Percentiles rank a stretch among this genome's conserved stretches.
phyloP scores from a whole-genome alignment of 1,140 invertebrate species.

The Drosophila elegans region DNA sequence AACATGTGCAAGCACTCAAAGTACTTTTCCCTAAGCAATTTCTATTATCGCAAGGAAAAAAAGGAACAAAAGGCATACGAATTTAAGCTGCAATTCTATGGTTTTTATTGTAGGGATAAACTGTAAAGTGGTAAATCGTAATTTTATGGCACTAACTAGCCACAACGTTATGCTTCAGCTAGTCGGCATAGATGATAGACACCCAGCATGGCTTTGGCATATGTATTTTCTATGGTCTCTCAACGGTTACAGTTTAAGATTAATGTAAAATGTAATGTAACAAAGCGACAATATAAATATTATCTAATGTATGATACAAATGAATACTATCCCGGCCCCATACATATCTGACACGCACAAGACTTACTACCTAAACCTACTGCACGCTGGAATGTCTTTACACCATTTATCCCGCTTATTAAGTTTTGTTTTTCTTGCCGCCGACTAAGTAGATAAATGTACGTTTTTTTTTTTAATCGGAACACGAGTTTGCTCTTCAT shows the following conservation, averaged over 20 bases:
- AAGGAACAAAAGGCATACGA: constrained; percentile 63
- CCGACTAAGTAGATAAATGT: constrained; percentile 32
- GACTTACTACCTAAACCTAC: constrained; percentile 45
- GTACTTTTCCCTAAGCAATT: constrained; percentile 62
- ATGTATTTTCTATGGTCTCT: constrained; percentile 73
- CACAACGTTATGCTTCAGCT: constrained; percentile 67
- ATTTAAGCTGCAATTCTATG: constrained; percentile 78
- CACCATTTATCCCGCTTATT: constrained; percentile 33
- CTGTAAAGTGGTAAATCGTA: constrained; percentile 46
- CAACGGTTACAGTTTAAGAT: constrained; percentile 55
- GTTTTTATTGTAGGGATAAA: constrained; percentile 55
- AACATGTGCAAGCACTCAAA: constrained; percentile 60
- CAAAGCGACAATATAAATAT: constrained; percentile 76
- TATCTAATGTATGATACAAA: constrained; percentile 72
- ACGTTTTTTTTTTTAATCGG: constrained; percentile 3
- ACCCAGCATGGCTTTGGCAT: constrained; percentile 63
- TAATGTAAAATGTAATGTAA: constrained; percentile 79
- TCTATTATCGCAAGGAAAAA: constrained; percentile 32
- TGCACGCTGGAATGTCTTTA: constrained; percentile 21
- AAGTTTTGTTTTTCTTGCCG: constrained; percentile 11
- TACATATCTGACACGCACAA: constrained; percentile 65
- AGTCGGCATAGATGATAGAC: constrained; percentile 63
- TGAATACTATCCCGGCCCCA: constrained; percentile 33
- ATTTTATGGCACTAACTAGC: constrained; percentile 54
- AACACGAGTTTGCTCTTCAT: no score